Evolutionary conservation across 2,888 invertebrate genomes (phyloP).

Genomic region (Monopis laevigella): DNA sequence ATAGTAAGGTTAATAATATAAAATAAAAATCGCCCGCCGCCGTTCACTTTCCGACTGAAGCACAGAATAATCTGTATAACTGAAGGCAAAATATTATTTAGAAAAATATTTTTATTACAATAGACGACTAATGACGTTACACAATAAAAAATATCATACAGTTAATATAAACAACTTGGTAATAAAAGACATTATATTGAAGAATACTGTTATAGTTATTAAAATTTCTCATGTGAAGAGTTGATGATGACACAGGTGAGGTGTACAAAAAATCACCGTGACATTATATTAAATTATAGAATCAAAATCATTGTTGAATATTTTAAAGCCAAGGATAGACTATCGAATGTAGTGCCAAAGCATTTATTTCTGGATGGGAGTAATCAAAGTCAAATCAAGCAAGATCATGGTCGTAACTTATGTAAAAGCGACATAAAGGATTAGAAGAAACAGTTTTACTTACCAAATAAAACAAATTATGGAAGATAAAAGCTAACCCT

Average conservation of each 20-base stretch:
- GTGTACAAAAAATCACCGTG: neutral
- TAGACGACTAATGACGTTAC: no score
- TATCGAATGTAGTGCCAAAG: constrained; percentile 40
- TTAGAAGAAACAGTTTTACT: constrained; percentile 26
- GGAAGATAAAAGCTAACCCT: constrained; percentile 19
- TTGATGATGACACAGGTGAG: neutral
- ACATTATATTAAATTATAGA: neutral
- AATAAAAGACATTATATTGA: no score
- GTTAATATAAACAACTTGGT: no score
- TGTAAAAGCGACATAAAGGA: neutral
- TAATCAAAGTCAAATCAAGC: constrained; percentile 24
- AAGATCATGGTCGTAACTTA: constrained; percentile 33
- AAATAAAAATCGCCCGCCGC: no score
- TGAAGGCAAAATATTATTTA: no score
- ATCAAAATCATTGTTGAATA: constrained; percentile 1
- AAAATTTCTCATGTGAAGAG: no score
- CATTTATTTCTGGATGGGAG: constrained; percentile 43
- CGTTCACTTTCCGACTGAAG: no score
- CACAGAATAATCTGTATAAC: no score
- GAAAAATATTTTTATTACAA: no score
- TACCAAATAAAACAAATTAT: constrained; percentile 33
- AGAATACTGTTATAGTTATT: no score
- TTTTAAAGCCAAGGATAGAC: constrained; percentile 36
- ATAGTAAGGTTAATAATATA: no score
- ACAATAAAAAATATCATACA: no score